Evolutionary conservation across 92 coral and sea anemone genomes (phyloP), one percentile per base, ranked within the genome.

Genomic region (Muricea muricata): DNA sequence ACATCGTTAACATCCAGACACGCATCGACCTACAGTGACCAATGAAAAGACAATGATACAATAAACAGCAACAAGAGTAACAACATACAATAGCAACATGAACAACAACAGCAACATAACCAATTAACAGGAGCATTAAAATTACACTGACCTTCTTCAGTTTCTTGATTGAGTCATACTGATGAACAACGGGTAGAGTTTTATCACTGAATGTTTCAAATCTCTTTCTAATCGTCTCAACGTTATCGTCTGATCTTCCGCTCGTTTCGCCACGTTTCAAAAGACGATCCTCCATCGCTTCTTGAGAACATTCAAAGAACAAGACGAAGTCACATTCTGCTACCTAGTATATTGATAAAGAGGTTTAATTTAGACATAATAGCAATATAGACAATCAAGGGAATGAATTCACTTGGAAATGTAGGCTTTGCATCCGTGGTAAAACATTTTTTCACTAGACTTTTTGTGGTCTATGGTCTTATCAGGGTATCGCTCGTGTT

Each of bases 191-290:
- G 28, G 99, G 98, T 42, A 92, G 30, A 0, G 99, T 97, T 67
- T 97, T 97, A 79, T 91, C 99, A 34, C 86, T 60, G 45, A 85
- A 97, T 5, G 99, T 97, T 20, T 75, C 52, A 75, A 97, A 97
- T 42, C 99, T 88, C 75, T 97, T 94, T 79, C 90, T 94, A 78
- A 97, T 97, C 23, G 99, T 92, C 52, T 97, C 98, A 24, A 85
- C 28, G 72, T 97, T 97, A 80, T 97, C 99, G 57, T 97, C 99
- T 0, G 93, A 85, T 50, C 99, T 91, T 33, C 93, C 98, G 48
- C 99, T 97, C 0, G 98, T 89, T 68, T 97, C 90, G 23, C 93
- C 95, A 2, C 99, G 98, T 71, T 94, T 87, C 17, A 97, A 89
- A 45, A 97, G 52, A 57, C 99, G 78, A 75, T 94, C 85, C 54